phyloP scores from a whole-genome alignment of 92 coral and sea anemone genomes.

The Metridium senile region DNA sequence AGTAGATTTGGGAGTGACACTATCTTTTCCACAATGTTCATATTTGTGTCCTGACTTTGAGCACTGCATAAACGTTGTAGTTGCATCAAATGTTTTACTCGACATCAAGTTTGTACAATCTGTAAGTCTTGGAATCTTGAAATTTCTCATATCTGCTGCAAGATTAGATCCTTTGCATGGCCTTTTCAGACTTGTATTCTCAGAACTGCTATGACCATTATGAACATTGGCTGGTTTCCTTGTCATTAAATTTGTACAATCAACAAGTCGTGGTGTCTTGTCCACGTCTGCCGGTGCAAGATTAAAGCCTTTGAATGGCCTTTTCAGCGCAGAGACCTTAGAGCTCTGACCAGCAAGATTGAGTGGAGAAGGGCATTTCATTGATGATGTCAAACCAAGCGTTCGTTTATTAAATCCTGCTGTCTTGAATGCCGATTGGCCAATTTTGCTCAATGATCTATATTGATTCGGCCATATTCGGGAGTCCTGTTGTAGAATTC shows the following conservation, averaged over 20 bases:
- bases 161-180: neutral
- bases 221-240: neutral
- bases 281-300: neutral
- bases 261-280: constrained; percentile 21
- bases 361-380: neutral
- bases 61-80: too few relatives aligned
- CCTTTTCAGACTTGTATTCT: neutral
- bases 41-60: too few relatives aligned
- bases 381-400: constrained; percentile 2
- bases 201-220: neutral
- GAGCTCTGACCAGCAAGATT: neutral
- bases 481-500: neutral
- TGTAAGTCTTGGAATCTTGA: neutral
- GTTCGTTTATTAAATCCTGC: constrained; percentile 57
- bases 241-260: constrained; percentile 11
- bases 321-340: neutral
- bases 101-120: neutral
- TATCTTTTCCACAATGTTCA: too few relatives aligned
- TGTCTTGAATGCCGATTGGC: constrained; percentile 20
- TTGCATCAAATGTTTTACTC: neutral
- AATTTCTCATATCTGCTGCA: neutral
- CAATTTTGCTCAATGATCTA: constrained; percentile 6
- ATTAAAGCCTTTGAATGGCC: constrained; percentile 14
- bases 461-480: neutral
- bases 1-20: too few relatives aligned